Base-by-base conservation (phyloP, 1,140 invertebrate genomes). In the Aphelenchoides besseyi region DNA sequence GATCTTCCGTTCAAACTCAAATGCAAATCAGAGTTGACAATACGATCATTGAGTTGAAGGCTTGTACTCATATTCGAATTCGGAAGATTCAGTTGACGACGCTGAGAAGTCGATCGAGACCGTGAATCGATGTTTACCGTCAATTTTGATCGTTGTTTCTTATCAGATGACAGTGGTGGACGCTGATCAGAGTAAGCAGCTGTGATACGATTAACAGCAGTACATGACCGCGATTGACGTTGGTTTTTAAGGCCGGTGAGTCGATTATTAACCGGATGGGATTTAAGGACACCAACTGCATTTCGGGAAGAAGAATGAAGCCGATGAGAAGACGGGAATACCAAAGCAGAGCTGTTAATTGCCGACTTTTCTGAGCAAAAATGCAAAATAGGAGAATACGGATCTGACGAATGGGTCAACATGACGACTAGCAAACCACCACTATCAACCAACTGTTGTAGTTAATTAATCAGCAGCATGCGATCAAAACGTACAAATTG, bases 1-100 rank as follows among this genome's bases (percentile, higher is more conserved):
- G 55, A 8, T 33, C 23, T 5, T 5, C 55, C 55, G 18, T 23
- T 59, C 18, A 59, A 33, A 18, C 55, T 59, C 18, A 59, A 59
- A 59, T 59, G 55, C 5, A 59, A 23, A 33, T 59, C 55, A 5
- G 55, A 59, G 18, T 59, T 59, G 26, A 59, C 55, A 23, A 59
- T 59, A 8, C 55, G 55, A 5, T 59, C 55, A 33, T 5, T 59
- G 5, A 48, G 41, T 23, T 16, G 12, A 23, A 48, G 41, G 12
- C 12, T 16, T 12, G 41, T 16, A 12, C 12, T 48, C 12, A 48
- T 12, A 23, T 48, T 23, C 12, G 12, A 12, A 23, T 12, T 23
- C 41, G 41, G 41, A n/a, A n/a, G n/a, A n/a, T n/a, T n/a, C n/a
- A n/a, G n/a, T n/a, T n/a, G n/a, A 12, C 41, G 41, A 12, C 41